Evolutionary conservation across 2,113 vertebrate species (phyloP).

Genomic region (Crypturellus undulatus): DNA sequence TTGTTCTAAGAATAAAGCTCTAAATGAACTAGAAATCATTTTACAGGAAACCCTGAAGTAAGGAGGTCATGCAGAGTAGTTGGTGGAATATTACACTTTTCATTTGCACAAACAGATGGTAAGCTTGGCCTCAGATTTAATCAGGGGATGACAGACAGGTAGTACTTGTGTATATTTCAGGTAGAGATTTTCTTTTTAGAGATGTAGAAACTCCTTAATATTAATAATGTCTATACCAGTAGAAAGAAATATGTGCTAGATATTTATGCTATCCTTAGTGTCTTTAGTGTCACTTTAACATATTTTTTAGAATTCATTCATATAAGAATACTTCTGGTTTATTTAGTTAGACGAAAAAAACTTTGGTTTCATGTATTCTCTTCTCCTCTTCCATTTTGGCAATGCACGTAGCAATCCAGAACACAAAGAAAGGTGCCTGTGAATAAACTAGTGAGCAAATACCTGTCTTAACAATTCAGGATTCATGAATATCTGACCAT

Average conservation of each 20-base stretch:
- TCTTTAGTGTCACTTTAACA: conserved; percentile 1
- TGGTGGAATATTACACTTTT: conserved; percentile 75
- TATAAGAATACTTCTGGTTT: conserved; percentile 25
- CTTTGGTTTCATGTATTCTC: conserved; percentile 25
- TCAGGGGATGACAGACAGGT: conserved; percentile 80
- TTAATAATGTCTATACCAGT: conserved; percentile 26
- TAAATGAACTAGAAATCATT: conserved; percentile 67
- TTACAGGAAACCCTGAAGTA: conserved; percentile 78
- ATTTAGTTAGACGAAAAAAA: conserved; percentile 76
- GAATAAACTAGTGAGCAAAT: conserved; percentile 43
- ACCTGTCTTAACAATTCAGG: conserved; percentile 53
- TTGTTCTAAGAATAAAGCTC: conserved; percentile 74
- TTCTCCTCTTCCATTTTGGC: neutral
- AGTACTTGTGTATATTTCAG: conserved; percentile 81
- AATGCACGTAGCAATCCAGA: neutral
- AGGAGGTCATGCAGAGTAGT: conserved; percentile 70
- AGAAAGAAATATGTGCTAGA: conserved; percentile 69
- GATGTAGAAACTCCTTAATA: conserved; percentile 72
- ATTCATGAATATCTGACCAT: conserved; percentile 63
- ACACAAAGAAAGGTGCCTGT: conserved; percentile 13
- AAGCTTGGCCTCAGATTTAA: conserved; percentile 86
- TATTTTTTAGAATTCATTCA: neutral
- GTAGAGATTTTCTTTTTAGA: conserved; percentile 83
- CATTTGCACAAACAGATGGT: conserved; percentile 88
- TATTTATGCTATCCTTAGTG: conserved; percentile 53